Percentiles rank a stretch among this genome's conserved stretches.
Conservation (phyloP, 2,113 vertebrate species). For the Synchiropus splendidus region DNA sequence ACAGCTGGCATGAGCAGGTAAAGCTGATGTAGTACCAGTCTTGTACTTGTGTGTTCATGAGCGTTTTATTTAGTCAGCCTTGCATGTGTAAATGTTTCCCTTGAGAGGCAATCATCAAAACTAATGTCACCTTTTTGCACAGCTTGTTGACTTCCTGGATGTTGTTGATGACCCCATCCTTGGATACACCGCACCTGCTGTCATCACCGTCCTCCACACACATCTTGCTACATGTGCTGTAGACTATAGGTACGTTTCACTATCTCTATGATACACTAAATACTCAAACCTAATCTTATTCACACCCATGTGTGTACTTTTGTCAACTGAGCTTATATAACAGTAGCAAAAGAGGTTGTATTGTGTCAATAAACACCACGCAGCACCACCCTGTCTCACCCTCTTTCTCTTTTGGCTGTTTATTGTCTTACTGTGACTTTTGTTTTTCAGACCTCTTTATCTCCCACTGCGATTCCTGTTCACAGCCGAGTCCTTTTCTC, state of each 20-base stretch:
- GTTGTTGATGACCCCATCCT: constrained; percentile 84
- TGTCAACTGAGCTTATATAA: too few relatives aligned
- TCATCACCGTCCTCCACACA: constrained; percentile 84
- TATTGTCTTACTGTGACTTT: not conserved
- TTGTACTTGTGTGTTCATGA: too few relatives aligned
- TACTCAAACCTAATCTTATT: too few relatives aligned
- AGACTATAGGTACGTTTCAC: constrained; percentile 74
- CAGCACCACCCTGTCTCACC: too few relatives aligned
- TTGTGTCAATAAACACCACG: too few relatives aligned
- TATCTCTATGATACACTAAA: too few relatives aligned
- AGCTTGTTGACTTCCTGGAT: constrained; percentile 84
- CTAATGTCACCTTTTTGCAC: constrained; percentile 9
- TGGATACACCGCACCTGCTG: constrained; percentile 78
- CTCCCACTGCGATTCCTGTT: constrained; percentile 77
- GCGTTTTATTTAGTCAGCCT: not conserved
- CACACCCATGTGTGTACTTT: too few relatives aligned
- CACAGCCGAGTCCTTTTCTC: constrained; percentile 82
- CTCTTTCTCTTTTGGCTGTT: too few relatives aligned
- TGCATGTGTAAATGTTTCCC: not conserved
- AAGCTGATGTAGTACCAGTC: constrained; percentile 1
- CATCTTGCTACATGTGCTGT: constrained; percentile 82
- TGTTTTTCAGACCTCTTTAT: constrained; percentile 75
- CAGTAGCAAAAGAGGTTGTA: too few relatives aligned
- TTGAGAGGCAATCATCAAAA: not conserved
- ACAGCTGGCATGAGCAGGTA: constrained; percentile 91